Evolutionary conservation across 2,888 invertebrate genomes (phyloP), one percentile per base, ranked within the genome.

Genomic region (Herminia tarsipennalis): DNA sequence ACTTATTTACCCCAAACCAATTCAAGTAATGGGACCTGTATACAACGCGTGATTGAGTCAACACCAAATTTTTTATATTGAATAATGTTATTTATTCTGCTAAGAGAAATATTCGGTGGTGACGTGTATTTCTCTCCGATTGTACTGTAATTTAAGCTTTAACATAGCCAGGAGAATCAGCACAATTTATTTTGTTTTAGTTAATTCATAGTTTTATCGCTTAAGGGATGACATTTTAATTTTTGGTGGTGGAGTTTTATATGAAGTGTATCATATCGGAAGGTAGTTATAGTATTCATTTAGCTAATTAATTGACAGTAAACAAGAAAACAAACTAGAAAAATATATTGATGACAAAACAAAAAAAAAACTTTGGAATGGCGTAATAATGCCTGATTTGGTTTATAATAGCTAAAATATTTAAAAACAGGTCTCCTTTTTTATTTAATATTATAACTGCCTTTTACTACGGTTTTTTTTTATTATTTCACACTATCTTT

Each of bases 21-120:
- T 58, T 21, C 43, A 36, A 57, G 73, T 74, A 74, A 83, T 78
- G 85, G 84, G 85, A 85, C 85, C 84, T 83, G 82, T 83, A 76
- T 75, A 69, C 56, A 78, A 75, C 76, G 77, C 78, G 74, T 80
- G 85, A 86, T 84, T 85, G 85, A 85, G 74, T 73, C 73, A 82
- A 87, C 85, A 86, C 87, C 86, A 86, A 87, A 83, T 82, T 82
- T 72, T 73, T 76, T 73, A 78, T 78, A 75, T 67, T 61, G 36
- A 33, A 35, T 42, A 51, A 41, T 47, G 45, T 56, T 57, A 60
- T 57, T 56, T 57, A 66, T 58, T 62, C 52, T 50, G 55, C 36
- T 66, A 57, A 53, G 38, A 27, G 18, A 30, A 21, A 43, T 37
- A 14, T 37, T 34, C 28, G 10, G 8, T 17, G 18, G 21, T 28